Conservation (phyloP, 2,113 vertebrate genomes). For the Cariama cristata region DNA sequence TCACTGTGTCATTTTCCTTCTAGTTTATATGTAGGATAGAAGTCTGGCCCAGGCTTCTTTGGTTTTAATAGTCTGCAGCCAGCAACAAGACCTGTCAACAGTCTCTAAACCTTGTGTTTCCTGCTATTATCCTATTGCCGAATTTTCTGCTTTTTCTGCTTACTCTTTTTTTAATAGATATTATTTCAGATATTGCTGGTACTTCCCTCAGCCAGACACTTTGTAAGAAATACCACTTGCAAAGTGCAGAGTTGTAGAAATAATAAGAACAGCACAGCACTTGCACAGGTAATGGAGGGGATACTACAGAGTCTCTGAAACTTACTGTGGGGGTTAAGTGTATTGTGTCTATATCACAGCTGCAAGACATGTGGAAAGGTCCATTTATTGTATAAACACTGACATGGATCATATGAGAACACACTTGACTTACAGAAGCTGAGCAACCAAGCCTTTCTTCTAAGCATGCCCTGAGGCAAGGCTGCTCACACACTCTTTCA, state of each 20-base stretch:
- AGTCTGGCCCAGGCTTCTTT: neutral
- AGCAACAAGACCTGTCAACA: neutral
- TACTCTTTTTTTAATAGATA: neutral
- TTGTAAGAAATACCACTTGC: neutral
- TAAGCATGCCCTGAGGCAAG: neutral
- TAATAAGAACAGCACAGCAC: neutral
- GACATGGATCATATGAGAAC: neutral
- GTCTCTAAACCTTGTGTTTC: neutral
- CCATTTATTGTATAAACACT: neutral
- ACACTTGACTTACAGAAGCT: neutral
- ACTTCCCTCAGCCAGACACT: neutral
- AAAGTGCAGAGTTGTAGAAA: neutral
- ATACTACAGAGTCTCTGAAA: neutral
- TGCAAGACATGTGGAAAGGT: neutral
- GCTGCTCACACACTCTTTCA: neutral
- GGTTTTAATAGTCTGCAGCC: neutral
- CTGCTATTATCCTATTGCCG: neutral
- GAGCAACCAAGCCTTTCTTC: neutral
- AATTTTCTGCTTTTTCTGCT: neutral
- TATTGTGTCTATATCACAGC: neutral
- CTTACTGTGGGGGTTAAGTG: neutral
- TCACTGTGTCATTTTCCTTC: neutral
- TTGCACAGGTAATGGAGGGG: neutral
- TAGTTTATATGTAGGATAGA: neutral
- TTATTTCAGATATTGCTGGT: neutral